Evolutionary conservation across 1,140 invertebrate genomes (phyloP).

Genomic region (Plutomurus gul): DNA sequence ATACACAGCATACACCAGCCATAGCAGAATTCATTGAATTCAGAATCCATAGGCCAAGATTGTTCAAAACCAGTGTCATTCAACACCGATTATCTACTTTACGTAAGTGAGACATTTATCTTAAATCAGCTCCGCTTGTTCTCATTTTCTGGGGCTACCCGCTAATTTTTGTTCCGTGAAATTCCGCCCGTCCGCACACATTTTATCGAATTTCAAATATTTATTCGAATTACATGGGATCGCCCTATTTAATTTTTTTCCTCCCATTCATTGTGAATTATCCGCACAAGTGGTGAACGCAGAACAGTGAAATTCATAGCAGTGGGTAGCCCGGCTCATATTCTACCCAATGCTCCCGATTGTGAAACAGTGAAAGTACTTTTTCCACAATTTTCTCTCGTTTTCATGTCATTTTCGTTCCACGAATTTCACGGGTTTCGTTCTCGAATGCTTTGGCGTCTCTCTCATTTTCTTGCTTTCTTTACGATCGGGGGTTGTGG

Average conservation of each 20-base stretch:
- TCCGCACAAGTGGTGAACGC: not conserved
- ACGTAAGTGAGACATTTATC: not conserved
- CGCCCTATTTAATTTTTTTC: constrained; percentile 1
- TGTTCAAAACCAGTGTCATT: constrained; percentile 13
- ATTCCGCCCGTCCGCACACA: not conserved
- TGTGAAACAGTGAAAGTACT: not conserved
- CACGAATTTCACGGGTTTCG: not conserved
- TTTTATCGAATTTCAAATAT: constrained; percentile 4
- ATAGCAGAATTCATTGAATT: constrained; percentile 15
- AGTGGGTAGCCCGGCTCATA: not conserved
- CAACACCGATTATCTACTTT: constrained; percentile 2
- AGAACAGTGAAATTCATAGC: not conserved
- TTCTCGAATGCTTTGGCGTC: not conserved
- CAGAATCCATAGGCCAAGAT: constrained; percentile 13
- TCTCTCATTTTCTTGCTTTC: constrained; percentile 24
- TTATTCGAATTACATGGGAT: constrained; percentile 18
- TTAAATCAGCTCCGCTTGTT: not conserved
- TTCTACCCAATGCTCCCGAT: not conserved
- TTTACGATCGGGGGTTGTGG: not conserved
- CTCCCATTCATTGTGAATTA: not conserved
- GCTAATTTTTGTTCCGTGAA: not conserved
- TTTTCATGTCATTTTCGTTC: constrained; percentile 27
- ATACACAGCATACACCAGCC: constrained; percentile 23
- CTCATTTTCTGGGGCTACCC: not conserved
- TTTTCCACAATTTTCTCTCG: not conserved